A percentile compares a stretch with the other conserved stretches of the same genome.
Conservation (phyloP, 1,140 invertebrate genomes). For the Centruroides sculpturatus region DNA sequence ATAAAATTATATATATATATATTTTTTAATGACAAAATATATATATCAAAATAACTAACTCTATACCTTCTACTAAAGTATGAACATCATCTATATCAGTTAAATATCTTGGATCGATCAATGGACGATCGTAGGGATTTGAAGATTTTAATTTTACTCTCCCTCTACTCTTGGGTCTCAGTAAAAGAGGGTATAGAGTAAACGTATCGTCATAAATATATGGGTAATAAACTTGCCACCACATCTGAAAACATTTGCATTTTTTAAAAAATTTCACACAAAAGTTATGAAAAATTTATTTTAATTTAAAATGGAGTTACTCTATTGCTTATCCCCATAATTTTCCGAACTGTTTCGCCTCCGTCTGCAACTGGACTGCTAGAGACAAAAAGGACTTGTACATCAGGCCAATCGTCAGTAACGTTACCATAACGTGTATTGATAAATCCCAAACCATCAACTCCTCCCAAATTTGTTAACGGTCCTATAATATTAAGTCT, state of each 20-base stretch:
- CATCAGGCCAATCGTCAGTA: conserved; percentile 73
- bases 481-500: conserved; percentile 38
- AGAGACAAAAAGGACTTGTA: conserved; percentile 76
- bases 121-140: conserved; percentile 64
- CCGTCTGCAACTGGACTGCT: conserved; percentile 60
- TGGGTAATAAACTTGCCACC: not conserved
- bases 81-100: conserved; percentile 59
- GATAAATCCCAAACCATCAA: conserved; percentile 71
- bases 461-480: conserved; percentile 59
- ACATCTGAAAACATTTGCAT: not conserved
- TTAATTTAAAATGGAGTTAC: not conserved
- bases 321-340: conserved; percentile 53
- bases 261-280: too few species aligned
- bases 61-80: conserved; percentile 53
- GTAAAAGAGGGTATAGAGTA: conserved; percentile 32
- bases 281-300: not conserved
- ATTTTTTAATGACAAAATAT: too few species aligned
- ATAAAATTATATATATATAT: not conserved
- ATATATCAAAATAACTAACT: not conserved
- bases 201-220: not conserved
- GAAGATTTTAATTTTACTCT: conserved; percentile 56
- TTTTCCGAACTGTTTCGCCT: conserved; percentile 43
- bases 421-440: conserved; percentile 71
- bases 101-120: conserved; percentile 86
- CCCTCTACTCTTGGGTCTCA: conserved; percentile 68